Percentiles rank a stretch among this genome's conserved stretches.
phyloP scores from a whole-genome alignment of 2,888 invertebrate species.

The Xestia ashworthii region DNA sequence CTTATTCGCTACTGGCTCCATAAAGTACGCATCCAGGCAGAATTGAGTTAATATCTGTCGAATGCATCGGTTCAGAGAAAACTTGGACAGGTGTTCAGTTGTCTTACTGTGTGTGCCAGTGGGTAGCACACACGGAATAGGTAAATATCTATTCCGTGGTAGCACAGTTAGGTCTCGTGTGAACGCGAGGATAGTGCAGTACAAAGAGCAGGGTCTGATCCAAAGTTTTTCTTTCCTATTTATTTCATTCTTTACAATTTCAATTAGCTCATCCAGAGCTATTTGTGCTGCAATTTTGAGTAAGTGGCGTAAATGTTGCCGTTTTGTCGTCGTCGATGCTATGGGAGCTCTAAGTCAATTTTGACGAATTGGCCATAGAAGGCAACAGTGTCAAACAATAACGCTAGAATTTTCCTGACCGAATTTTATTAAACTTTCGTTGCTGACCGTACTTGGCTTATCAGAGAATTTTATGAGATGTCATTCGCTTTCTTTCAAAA shows the following conservation, averaged over 20 bases:
- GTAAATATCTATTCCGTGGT: no score
- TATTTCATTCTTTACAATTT: no score
- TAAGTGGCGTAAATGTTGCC: no score
- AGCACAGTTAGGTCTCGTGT: no score
- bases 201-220: no score
- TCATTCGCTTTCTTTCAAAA: background rate
- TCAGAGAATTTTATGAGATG: background rate
- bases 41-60: background rate
- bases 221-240: no score
- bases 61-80: background rate
- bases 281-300: no score
- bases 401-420: background rate
- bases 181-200: no score
- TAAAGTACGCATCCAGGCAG: background rate
- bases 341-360: background rate
- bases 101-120: background rate
- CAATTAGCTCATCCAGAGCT: no score
- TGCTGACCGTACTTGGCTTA: background rate
- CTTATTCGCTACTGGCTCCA: background rate
- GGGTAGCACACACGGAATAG: background rate
- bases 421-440: background rate
- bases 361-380: background rate
- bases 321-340: no score
- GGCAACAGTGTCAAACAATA: background rate
- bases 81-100: background rate